Evolutionary conservation across 1,140 invertebrate species (phyloP).

Genomic region (Caerostris darwini): DNA sequence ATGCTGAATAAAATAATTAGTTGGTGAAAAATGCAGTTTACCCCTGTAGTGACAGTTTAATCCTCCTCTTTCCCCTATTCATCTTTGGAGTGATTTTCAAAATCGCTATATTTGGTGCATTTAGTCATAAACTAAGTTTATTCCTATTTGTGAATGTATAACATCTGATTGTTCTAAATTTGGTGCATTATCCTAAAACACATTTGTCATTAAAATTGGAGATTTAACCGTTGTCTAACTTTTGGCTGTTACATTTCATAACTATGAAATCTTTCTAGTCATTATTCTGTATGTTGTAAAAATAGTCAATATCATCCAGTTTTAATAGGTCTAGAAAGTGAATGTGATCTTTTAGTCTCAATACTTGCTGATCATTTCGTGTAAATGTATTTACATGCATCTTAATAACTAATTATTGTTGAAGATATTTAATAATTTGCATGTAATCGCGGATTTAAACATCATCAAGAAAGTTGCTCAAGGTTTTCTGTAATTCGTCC

Average conservation of each 20-base stretch:
- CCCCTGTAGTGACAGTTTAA: too few relatives aligned
- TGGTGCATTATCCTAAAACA: background rate
- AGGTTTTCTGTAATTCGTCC: background rate
- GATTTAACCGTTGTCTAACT: background rate
- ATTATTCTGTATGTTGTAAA: background rate
- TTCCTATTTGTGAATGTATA: too few relatives aligned
- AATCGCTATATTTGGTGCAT: too few relatives aligned
- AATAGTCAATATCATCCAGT: background rate
- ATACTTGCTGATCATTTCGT: background rate
- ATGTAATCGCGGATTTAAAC: background rate
- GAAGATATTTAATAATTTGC: background rate
- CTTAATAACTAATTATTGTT: background rate
- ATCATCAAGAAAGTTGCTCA: background rate
- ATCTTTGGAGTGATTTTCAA: too few relatives aligned
- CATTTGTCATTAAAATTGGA: background rate
- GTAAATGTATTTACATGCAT: background rate
- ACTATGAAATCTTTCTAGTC: background rate
- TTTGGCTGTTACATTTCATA: background rate
- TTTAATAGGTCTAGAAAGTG: background rate
- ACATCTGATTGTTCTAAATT: too few relatives aligned
- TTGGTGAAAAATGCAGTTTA: background rate
- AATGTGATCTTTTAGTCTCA: background rate
- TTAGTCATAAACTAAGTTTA: too few relatives aligned
- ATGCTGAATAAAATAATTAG: background rate
- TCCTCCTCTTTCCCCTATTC: too few relatives aligned